Conservation (phyloP, 1,140 invertebrate species). For the Neodiprion fabricii region DNA sequence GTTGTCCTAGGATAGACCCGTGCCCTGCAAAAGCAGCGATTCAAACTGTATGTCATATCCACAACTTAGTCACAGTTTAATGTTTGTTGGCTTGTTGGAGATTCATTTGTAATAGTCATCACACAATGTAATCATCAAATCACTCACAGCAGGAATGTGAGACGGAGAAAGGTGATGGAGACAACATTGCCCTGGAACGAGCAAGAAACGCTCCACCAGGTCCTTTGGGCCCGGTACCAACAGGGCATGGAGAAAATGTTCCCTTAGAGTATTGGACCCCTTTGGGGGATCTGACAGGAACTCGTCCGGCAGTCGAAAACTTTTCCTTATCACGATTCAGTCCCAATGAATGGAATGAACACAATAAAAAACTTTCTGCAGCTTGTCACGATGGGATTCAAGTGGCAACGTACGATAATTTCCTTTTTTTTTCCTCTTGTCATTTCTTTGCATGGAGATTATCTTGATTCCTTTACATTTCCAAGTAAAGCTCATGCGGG, state of each 20-base stretch:
- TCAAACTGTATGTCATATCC: background rate
- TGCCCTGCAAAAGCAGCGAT: background rate
- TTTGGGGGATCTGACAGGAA: slow-evolving; percentile 68
- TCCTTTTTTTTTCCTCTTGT: slow-evolving; percentile 1
- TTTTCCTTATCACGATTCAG: slow-evolving; percentile 75
- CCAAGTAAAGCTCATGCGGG: too few relatives aligned
- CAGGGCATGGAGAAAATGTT: background rate
- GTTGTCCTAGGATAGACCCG: background rate
- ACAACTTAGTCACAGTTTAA: background rate
- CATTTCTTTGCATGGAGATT: too few relatives aligned
- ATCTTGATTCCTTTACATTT: too few relatives aligned
- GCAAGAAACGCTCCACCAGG: background rate
- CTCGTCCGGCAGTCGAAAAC: slow-evolving; percentile 72
- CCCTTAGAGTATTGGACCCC: slow-evolving; percentile 66
- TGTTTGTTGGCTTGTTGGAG: too few relatives aligned
- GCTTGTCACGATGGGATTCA: slow-evolving; percentile 39
- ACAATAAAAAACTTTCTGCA: slow-evolving; percentile 67
- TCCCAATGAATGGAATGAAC: slow-evolving; percentile 70
- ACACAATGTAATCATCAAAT: too few relatives aligned
- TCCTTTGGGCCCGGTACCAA: background rate
- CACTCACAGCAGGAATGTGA: background rate
- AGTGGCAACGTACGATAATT: background rate
- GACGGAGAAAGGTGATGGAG: background rate
- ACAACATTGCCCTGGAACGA: background rate
- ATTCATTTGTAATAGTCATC: too few relatives aligned